phyloP scores from a whole-genome alignment of 2,113 vertebrate genomes.

The Puma concolor region DNA sequence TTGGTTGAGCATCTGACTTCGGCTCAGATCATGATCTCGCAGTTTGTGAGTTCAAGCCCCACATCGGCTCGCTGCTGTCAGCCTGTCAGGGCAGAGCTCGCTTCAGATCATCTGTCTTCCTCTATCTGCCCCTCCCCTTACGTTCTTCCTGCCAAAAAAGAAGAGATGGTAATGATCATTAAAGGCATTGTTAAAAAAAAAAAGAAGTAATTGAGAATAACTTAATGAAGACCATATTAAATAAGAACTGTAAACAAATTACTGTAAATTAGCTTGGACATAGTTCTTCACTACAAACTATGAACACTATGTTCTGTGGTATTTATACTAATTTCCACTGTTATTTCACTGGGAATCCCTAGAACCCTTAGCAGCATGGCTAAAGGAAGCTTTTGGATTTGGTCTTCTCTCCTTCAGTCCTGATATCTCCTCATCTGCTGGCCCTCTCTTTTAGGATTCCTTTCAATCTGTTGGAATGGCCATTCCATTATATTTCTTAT shows the following conservation, averaged over 20 bases:
- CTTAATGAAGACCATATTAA: slow-evolving; percentile 29
- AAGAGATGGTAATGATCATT: no score
- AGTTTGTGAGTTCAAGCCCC: no score
- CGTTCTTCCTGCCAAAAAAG: no score
- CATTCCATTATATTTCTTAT: neutral
- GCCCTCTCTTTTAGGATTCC: neutral
- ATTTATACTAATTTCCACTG: neutral
- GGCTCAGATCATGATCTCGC: no score
- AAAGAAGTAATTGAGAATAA: neutral
- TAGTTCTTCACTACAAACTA: neutral
- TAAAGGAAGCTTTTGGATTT: neutral
- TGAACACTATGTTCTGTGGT: neutral
- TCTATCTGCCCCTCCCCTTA: no score
- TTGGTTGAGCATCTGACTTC: no score
- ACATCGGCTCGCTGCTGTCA: no score
- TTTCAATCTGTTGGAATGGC: neutral
- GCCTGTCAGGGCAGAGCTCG: no score
- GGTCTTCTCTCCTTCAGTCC: neutral
- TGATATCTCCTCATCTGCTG: neutral
- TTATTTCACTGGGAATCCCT: neutral
- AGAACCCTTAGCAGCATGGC: neutral
- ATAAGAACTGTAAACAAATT: slow-evolving; percentile 8
- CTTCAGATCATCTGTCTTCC: no score
- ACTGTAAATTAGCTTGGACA: neutral
- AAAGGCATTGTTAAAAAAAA: no score